Percentiles rank a stretch among this genome's conserved stretches.
Conservation (phyloP, 2,888 invertebrate species). For the Polia nebulosa region DNA sequence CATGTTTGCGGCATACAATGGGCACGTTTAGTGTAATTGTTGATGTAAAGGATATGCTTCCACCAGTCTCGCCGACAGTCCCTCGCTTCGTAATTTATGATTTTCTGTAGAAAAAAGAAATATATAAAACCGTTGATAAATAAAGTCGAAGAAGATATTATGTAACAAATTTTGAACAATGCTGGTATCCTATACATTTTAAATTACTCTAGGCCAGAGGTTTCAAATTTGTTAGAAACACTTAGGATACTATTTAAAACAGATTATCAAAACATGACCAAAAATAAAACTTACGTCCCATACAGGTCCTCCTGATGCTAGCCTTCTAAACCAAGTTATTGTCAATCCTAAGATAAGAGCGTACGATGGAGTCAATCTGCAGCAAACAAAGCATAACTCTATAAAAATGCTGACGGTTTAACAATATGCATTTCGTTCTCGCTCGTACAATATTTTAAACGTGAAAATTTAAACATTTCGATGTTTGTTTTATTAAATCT, state of each 20-base stretch:
- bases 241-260: not conserved
- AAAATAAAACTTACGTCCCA: constrained; percentile 71
- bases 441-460: not conserved
- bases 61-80: constrained; percentile 74
- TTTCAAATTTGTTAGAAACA: too few relatives aligned
- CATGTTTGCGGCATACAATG: constrained; percentile 68
- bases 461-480: too few relatives aligned
- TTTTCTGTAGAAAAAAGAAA: not conserved
- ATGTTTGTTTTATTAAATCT: too few relatives aligned
- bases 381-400: constrained; percentile 3
- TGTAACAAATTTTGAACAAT: not conserved
- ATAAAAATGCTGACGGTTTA: not conserved
- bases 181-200: too few relatives aligned
- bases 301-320: constrained; percentile 82
- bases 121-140: too few relatives aligned
- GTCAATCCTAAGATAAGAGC: constrained; percentile 66
- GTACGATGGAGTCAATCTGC: constrained; percentile 72
- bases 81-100: constrained; percentile 41
- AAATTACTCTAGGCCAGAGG: too few relatives aligned
- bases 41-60: constrained; percentile 72
- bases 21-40: constrained; percentile 69
- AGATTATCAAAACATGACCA: not conserved
- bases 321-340: constrained; percentile 73
- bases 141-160: too few relatives aligned
- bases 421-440: not conserved